Evolutionary conservation across 2,888 invertebrate species (phyloP).

Genomic region (Hyposoter didymator): DNA sequence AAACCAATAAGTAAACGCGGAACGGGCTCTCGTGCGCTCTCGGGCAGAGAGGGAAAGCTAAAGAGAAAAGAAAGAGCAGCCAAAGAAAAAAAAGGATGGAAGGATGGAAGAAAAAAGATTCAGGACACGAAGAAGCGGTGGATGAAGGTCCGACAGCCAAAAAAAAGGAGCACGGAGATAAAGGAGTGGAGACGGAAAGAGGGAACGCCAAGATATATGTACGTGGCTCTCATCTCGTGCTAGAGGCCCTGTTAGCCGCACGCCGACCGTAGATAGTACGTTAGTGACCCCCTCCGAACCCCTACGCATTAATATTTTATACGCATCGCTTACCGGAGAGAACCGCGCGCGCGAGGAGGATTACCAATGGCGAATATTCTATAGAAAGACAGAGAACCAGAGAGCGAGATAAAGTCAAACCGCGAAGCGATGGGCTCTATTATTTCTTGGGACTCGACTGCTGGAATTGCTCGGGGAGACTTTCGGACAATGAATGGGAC

Average conservation of each 20-base stretch:
- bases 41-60: slow-evolving; percentile 69
- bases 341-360: slow-evolving; percentile 72
- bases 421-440: slow-evolving; percentile 55
- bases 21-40: slow-evolving; percentile 68
- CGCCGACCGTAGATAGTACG: slow-evolving; percentile 63
- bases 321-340: slow-evolving; percentile 76
- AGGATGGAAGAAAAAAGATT: slow-evolving; percentile 63
- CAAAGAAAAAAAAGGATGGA: slow-evolving; percentile 51
- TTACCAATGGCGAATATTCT: slow-evolving; percentile 74
- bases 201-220: slow-evolving; percentile 68
- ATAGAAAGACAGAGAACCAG: slow-evolving; percentile 21
- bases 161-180: slow-evolving; percentile 57
- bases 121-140: slow-evolving; percentile 69
- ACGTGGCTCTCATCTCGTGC: slow-evolving; percentile 66
- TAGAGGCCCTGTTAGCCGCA: slow-evolving; percentile 62
- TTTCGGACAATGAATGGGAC: slow-evolving; percentile 61
- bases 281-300: slow-evolving; percentile 74
- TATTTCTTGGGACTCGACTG: slow-evolving; percentile 59
- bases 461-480: slow-evolving; percentile 60
- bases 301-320: slow-evolving; percentile 81
- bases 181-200: slow-evolving; percentile 65
- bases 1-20: slow-evolving; percentile 81
- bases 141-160: slow-evolving; percentile 62
- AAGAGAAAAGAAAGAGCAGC: slow-evolving; percentile 46
- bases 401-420: slow-evolving; percentile 29